Conservation (phyloP, 2,797 vertebrate genomes). For the Nannoperca obscura region DNA sequence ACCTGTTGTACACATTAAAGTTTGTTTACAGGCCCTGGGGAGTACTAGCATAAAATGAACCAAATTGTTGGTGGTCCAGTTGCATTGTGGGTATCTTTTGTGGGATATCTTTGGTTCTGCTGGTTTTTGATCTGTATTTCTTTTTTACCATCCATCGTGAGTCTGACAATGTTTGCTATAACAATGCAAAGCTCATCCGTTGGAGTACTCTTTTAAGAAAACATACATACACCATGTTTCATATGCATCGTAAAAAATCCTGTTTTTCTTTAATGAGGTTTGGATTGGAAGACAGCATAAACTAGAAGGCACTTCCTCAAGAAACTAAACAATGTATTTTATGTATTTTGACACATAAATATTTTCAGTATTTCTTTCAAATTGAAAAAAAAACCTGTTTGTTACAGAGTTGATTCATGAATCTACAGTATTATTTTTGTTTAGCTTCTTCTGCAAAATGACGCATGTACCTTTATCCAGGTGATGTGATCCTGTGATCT, state of each 20-base stretch:
- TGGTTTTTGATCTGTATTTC: background rate
- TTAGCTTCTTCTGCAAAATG: conserved; percentile 57
- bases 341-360: background rate
- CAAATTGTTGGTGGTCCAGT: too few species aligned
- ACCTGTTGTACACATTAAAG: background rate
- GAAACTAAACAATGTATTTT: background rate
- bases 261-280: background rate
- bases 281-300: background rate
- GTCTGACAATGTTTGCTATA: background rate
- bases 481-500: conserved; percentile 39
- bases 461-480: conserved; percentile 52
- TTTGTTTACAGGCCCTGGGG: too few species aligned
- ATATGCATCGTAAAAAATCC: background rate
- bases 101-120: background rate
- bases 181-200: background rate
- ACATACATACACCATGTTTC: background rate
- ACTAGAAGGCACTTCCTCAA: background rate
- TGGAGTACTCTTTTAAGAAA: background rate
- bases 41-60: background rate
- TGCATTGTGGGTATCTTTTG: background rate
- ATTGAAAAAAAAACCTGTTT: background rate
- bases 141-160: background rate
- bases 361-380: too few species aligned
- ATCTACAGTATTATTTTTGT: conserved; percentile 51
- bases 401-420: conserved; percentile 1